Evolutionary conservation across 2,888 invertebrate genomes (phyloP).

Genomic region (Caenorhabditis zanzibari): DNA sequence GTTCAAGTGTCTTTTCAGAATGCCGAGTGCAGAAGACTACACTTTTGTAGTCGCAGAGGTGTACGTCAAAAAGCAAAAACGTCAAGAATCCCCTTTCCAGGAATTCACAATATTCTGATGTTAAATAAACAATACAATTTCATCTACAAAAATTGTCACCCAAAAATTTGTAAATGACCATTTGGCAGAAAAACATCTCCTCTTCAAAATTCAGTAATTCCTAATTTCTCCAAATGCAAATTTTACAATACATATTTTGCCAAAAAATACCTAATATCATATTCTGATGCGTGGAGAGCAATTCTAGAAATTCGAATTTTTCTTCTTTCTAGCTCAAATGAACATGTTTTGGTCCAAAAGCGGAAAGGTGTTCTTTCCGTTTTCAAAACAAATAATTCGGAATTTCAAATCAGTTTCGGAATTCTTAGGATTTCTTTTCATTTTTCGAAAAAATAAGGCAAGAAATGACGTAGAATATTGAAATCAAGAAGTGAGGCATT

Average conservation of each 20-base stretch:
- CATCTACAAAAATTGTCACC: neutral
- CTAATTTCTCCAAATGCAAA: neutral
- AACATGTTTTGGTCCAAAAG: constrained; percentile 1
- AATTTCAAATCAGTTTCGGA: neutral
- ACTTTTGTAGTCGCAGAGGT: neutral
- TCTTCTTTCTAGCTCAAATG: neutral
- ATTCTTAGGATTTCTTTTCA: neutral
- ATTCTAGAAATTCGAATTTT: constrained; percentile 20
- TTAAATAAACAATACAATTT: neutral
- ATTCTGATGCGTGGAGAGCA: neutral
- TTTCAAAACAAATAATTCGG: neutral
- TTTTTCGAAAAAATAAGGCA: neutral
- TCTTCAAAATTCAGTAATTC: neutral
- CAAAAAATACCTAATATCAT: constrained; percentile 10
- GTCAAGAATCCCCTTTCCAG: neutral
- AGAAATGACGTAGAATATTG: too few species aligned
- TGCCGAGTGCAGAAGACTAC: neutral
- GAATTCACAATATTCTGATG: neutral
- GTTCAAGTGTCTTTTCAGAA: constrained; percentile 9
- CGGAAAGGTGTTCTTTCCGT: neutral
- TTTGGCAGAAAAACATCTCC: neutral
- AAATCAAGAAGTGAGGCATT: too few species aligned
- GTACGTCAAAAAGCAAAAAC: constrained; percentile 4
- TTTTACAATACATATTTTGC: neutral
- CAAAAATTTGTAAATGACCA: neutral